These are phyloP conservation scores for Mico argentatus DNA, from an alignment of 2,797 vertebrate genomes.

Conservation along the genomic window DNA sequence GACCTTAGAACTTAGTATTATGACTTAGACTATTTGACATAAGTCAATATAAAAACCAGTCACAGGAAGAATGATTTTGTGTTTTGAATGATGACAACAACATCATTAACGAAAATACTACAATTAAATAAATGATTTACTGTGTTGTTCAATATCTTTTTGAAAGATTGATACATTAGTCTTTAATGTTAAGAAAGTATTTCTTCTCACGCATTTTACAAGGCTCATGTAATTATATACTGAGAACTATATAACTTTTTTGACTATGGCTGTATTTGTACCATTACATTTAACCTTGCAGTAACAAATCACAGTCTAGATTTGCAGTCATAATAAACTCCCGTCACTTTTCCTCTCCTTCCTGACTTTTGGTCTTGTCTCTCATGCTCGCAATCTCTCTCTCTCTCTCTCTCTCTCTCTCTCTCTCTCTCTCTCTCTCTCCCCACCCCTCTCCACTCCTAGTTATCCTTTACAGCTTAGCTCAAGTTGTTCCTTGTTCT, in stretches of 20 bases:
- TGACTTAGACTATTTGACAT: background rate
- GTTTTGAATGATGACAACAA: background rate
- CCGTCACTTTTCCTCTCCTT: background rate
- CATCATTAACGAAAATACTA: background rate
- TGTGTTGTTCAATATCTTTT: background rate
- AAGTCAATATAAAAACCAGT: background rate
- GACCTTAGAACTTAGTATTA: background rate
- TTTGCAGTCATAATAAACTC: background rate
- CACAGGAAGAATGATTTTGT: slow-evolving; percentile 1
- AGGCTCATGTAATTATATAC: background rate
- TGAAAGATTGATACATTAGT: background rate
- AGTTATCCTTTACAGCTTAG: background rate
- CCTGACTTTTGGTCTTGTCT: background rate
- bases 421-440: background rate
- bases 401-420: background rate
- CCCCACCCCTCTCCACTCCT: background rate
- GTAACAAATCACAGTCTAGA: background rate
- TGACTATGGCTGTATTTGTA: slow-evolving; percentile 11
- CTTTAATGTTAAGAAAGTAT: slow-evolving; percentile 5
- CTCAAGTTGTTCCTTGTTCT: background rate
- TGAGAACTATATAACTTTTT: background rate
- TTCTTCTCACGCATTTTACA: background rate
- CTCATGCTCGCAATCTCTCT: too few species aligned
- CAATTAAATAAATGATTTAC: background rate
- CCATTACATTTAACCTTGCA: background rate